phyloP scores from a whole-genome alignment of 2,797 vertebrate species.

The Coregonus sp. region DNA sequence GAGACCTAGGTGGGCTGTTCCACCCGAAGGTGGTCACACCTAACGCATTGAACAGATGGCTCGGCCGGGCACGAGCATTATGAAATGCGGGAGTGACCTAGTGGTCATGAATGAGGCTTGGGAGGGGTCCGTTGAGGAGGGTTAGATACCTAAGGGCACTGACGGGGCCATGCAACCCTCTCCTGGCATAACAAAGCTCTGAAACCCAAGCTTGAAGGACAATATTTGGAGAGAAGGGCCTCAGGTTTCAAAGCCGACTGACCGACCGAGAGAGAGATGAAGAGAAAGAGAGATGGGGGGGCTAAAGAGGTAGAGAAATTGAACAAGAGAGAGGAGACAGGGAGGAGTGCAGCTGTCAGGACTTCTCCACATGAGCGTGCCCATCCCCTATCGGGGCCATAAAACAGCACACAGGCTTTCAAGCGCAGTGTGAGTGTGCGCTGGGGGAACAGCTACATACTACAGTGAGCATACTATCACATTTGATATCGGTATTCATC shows the following conservation, averaged over 20 bases:
- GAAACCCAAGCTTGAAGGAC: constrained; percentile 81
- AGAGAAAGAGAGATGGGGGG: constrained; percentile 46
- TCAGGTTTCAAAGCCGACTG: constrained; percentile 61
- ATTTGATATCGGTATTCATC: constrained; percentile 37
- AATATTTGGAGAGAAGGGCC: constrained; percentile 80
- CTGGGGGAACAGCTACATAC: not conserved
- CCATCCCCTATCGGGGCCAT: constrained; percentile 61
- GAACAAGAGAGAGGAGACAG: constrained; percentile 62
- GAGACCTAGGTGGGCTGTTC: constrained; percentile 4
- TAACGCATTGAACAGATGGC: constrained; percentile 51
- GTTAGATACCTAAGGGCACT: constrained; percentile 74
- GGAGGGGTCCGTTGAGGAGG: constrained; percentile 38
- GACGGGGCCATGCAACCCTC: constrained; percentile 64
- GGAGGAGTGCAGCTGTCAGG: constrained; percentile 71
- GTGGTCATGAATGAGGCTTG: constrained; percentile 38
- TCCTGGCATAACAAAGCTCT: constrained; percentile 78
- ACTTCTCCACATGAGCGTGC: constrained; percentile 51
- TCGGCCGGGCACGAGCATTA: constrained; percentile 53
- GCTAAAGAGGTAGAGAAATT: constrained; percentile 45
- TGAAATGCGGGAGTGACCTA: constrained; percentile 33
- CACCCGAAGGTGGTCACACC: constrained; percentile 1
- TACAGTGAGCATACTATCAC: constrained; percentile 5
- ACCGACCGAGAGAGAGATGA: constrained; percentile 49
- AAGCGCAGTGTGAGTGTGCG: constrained; percentile 6
- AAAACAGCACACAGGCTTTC: constrained; percentile 50